Evolutionary conservation across 1,140 invertebrate species (phyloP).

Genomic region (Calliphora vicina): DNA sequence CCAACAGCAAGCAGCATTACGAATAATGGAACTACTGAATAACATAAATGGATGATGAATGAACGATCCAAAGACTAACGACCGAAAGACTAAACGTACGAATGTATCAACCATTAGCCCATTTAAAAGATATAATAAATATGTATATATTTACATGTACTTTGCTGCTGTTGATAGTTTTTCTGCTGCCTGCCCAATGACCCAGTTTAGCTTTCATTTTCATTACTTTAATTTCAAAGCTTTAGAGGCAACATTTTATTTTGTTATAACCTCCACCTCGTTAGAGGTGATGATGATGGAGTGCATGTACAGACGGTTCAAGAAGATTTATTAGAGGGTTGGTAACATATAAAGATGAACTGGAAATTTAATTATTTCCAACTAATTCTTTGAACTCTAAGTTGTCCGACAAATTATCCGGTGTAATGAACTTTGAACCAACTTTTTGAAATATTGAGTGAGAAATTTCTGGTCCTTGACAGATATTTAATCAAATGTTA

Average conservation of each 20-base stretch:
- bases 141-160: neutral
- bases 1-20: neutral
- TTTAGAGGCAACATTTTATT: neutral
- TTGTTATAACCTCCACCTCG: neutral
- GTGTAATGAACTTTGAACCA: too few species aligned
- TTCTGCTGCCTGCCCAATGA: conserved; percentile 13
- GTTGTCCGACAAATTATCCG: too few species aligned
- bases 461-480: too few species aligned
- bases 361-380: too few species aligned
- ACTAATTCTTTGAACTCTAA: too few species aligned
- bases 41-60: neutral
- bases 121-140: neutral
- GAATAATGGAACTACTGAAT: neutral
- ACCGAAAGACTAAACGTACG: neutral
- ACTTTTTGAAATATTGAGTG: too few species aligned
- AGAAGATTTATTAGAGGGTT: too few species aligned
- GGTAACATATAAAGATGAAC: too few species aligned
- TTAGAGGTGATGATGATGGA: neutral
- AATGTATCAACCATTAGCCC: conserved; percentile 7
- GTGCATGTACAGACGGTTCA: too few species aligned
- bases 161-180: neutral
- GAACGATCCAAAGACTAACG: neutral
- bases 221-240: conserved; percentile 11
- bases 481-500: too few species aligned
- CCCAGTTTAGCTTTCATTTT: conserved; percentile 23